Conservation (phyloP, 2,113 vertebrate genomes). For the Triplophysa dalaica region DNA sequence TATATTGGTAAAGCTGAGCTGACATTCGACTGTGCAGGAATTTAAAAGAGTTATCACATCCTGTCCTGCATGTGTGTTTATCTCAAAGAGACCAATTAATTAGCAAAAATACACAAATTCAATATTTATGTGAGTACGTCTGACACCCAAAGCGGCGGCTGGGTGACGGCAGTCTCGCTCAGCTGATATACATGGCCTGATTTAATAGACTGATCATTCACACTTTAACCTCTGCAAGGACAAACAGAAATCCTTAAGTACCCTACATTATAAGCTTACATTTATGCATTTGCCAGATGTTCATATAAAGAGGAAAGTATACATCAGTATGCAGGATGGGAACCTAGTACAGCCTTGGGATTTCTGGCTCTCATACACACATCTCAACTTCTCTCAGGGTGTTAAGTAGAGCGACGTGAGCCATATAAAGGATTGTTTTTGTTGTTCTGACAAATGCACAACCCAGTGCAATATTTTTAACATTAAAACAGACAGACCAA, state of each 20-base stretch:
- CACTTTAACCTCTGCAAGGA: conserved; percentile 46
- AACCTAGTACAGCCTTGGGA: too few species aligned
- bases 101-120: conserved; percentile 68
- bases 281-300: too few species aligned
- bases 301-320: too few species aligned
- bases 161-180: conserved; percentile 61
- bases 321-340: too few species aligned
- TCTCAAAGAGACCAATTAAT: conserved; percentile 62
- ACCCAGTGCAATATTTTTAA: not conserved
- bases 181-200: conserved; percentile 59
- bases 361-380: too few species aligned
- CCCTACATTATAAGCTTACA: not conserved
- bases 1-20: conserved; percentile 13
- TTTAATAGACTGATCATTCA: conserved; percentile 54
- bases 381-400: too few species aligned
- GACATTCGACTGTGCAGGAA: conserved; percentile 45
- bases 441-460: not conserved
- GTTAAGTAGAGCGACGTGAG: too few species aligned
- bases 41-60: conserved; percentile 40
- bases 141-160: conserved; percentile 62
- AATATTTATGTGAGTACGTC: conserved; percentile 70
- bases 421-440: not conserved
- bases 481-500: conserved; percentile 5
- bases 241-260: not conserved
- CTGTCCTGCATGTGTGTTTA: conserved; percentile 39